These are phyloP conservation scores for Lamellibrachia luymesi DNA, from an alignment of 1,140 invertebrate genomes.

Conservation along the genomic window DNA sequence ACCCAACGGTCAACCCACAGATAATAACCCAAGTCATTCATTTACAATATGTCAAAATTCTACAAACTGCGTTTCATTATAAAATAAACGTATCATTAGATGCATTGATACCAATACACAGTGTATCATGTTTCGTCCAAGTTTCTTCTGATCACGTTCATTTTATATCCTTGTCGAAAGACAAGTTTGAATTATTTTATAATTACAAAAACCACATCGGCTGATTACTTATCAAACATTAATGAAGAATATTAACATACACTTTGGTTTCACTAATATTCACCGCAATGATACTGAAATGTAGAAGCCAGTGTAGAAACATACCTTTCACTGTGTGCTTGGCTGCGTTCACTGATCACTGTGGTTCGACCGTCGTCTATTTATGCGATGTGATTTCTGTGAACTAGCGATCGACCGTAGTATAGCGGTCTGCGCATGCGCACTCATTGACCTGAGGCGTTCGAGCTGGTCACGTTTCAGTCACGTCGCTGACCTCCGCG, in stretches of 20 bases:
- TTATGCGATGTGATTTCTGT: constrained; percentile 5
- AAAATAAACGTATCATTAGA: not conserved
- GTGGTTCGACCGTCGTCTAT: not conserved
- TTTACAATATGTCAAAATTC: not conserved
- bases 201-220: not conserved
- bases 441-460: not conserved
- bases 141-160: not conserved
- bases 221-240: not conserved
- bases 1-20: not conserved
- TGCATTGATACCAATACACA: not conserved
- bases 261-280: not conserved
- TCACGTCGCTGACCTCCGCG: not conserved
- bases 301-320: not conserved
- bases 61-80: not conserved
- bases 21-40: not conserved
- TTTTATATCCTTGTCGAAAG: not conserved
- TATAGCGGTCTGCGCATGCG: not conserved
- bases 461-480: not conserved
- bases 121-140: not conserved
- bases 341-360: not conserved
- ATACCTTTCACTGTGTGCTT: not conserved
- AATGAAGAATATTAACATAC: not conserved
- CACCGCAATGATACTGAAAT: not conserved
- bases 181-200: not conserved
- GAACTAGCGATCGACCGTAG: not conserved